Evolutionary conservation across 2,888 invertebrate genomes (phyloP).

Genomic region (Pherbina coryleti): DNA sequence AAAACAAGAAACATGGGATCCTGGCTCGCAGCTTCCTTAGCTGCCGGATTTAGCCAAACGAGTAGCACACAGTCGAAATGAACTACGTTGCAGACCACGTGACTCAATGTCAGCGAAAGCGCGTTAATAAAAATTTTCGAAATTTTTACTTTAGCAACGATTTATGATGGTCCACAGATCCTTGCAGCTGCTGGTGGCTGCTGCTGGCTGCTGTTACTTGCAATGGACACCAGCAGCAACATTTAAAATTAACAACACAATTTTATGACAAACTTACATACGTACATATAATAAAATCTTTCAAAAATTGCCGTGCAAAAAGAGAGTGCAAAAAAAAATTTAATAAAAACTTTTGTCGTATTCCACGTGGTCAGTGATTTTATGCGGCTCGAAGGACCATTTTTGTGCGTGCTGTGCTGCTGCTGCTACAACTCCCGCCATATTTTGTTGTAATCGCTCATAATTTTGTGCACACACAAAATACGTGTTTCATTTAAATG

Average conservation of each 20-base stretch:
- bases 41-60: background rate
- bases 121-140: conserved; percentile 13
- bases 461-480: conserved; percentile 10
- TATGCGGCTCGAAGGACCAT: conserved; percentile 17
- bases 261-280: conserved; percentile 17
- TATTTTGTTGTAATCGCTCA: background rate
- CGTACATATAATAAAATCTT: background rate
- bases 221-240: conserved; percentile 1
- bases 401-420: conserved; percentile 2
- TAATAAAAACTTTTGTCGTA: background rate
- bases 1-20: background rate
- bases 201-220: background rate
- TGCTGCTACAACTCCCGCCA: background rate
- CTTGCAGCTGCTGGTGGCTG: background rate
- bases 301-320: background rate
- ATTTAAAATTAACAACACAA: conserved; percentile 26
- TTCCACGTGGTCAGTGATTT: background rate
- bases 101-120: conserved; percentile 11
- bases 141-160: conserved; percentile 15
- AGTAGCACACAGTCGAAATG: background rate
- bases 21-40: background rate
- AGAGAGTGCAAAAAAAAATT: background rate
- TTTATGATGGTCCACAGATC: conserved; percentile 14
- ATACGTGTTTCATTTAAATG: background rate
- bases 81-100: background rate